Conservation (phyloP, 30 jellyfish, hydroid and myxozoan species). For the Aurelia aurita complex sp. Pacific region DNA sequence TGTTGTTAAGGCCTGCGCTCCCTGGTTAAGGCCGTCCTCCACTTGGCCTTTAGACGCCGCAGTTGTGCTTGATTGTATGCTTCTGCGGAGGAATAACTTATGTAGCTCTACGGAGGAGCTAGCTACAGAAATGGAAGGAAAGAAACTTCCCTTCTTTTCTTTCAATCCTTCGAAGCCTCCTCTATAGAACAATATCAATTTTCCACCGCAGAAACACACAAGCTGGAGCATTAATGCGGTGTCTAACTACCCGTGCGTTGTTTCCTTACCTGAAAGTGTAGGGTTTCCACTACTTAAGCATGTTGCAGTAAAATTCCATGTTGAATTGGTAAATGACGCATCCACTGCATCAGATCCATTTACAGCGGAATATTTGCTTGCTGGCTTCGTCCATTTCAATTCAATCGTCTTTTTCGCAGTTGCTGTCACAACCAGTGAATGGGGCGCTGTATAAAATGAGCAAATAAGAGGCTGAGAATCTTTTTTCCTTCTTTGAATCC, state of each 20-base stretch:
- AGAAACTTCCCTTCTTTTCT: background rate
- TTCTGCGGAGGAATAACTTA: too few relatives aligned
- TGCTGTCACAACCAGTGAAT: constrained; percentile 44
- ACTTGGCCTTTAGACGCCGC: too few relatives aligned
- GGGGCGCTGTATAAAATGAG: constrained; percentile 54
- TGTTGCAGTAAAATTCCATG: constrained; percentile 28
- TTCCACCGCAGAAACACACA: too few relatives aligned
- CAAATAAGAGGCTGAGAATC: too few relatives aligned
- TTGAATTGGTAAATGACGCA: background rate
- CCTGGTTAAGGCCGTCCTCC: too few relatives aligned
- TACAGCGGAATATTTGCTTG: constrained; percentile 23
- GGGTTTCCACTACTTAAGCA: constrained; percentile 68
- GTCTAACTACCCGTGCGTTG: background rate
- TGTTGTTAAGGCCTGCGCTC: too few relatives aligned
- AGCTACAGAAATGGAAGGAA: too few relatives aligned
- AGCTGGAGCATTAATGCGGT: too few relatives aligned
- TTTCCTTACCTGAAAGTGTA: constrained; percentile 39
- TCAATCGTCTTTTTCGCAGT: constrained; percentile 44
- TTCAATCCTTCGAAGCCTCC: background rate
- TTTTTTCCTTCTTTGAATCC: too few relatives aligned
- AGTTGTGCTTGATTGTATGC: too few relatives aligned
- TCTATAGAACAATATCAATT: too few relatives aligned
- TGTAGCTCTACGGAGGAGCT: too few relatives aligned
- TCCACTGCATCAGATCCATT: constrained; percentile 39
- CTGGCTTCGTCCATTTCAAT: constrained; percentile 56